Conservation (phyloP, 2,797 vertebrate genomes). For the Anas flavirostris region DNA sequence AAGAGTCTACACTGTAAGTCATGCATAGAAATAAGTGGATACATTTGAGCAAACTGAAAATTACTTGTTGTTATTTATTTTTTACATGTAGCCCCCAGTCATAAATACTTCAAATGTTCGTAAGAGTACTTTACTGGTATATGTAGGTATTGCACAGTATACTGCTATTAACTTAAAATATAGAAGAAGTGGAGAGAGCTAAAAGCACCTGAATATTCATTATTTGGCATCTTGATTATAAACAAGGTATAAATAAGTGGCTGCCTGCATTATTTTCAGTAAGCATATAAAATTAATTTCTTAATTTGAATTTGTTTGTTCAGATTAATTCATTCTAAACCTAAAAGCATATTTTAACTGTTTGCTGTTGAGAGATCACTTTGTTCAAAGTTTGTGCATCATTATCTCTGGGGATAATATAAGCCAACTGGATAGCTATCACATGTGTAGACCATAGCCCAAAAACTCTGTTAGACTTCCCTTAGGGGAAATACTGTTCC, state of each 20-base stretch:
- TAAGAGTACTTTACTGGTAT: not conserved
- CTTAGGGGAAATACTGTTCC: not conserved
- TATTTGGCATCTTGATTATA: not conserved
- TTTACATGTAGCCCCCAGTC: not conserved
- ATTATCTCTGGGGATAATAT: not conserved
- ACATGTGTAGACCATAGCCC: not conserved
- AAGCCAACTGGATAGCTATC: not conserved
- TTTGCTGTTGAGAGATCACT: not conserved
- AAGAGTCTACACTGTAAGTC: not conserved
- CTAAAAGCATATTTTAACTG: not conserved
- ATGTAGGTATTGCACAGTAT: not conserved
- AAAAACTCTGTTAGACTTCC: not conserved
- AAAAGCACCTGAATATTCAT: not conserved
- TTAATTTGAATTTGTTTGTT: not conserved
- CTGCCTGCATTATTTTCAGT: not conserved
- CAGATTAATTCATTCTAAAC: not conserved
- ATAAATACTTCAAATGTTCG: conserved; percentile 2
- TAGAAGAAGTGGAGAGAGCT: not conserved
- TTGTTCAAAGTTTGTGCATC: not conserved
- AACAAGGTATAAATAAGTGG: not conserved
- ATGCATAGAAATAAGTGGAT: not conserved
- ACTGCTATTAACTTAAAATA: not conserved
- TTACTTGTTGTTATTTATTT: conserved; percentile 17
- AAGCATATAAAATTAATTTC: too few species aligned
- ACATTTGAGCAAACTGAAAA: not conserved